A percentile compares a stretch with the other conserved stretches of the same genome.
These are phyloP conservation scores for Wiebesia pumilae DNA, from an alignment of 1,140 invertebrate species.

Conservation along the genomic window DNA sequence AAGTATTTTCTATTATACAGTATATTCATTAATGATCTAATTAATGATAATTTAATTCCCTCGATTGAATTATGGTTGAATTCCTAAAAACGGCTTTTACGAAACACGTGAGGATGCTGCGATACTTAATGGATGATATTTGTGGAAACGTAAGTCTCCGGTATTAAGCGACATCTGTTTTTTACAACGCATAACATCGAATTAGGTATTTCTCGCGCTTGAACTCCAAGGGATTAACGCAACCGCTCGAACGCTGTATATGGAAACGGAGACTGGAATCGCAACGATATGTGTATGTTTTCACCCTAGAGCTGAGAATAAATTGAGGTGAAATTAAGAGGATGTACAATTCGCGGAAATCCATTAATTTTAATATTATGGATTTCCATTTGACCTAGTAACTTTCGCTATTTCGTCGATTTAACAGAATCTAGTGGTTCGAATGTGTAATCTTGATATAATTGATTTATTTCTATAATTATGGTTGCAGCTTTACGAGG, in stretches of 20 bases:
- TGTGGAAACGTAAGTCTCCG: conserved; percentile 28
- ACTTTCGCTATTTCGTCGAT: conserved; percentile 22
- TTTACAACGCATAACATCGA: background rate
- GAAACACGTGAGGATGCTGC: background rate
- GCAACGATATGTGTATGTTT: background rate
- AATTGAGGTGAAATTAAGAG: background rate
- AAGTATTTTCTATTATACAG: too few relatives aligned
- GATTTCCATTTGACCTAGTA: conserved; percentile 38
- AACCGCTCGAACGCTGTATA: background rate
- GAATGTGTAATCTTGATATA: background rate
- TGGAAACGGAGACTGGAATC: background rate
- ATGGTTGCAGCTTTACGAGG: background rate
- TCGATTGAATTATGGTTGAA: too few relatives aligned
- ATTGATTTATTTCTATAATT: conserved; percentile 8
- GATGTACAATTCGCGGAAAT: conserved; percentile 23
- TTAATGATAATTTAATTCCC: too few relatives aligned
- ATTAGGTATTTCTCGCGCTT: conserved; percentile 30
- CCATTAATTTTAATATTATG: conserved; percentile 46
- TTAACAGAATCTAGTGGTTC: background rate
- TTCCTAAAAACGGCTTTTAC: conserved; percentile 31
- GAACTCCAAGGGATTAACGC: conserved; percentile 21
- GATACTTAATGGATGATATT: conserved; percentile 17
- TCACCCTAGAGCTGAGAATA: background rate
- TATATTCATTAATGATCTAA: too few relatives aligned
- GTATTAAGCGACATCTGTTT: conserved; percentile 39